Base-by-base conservation (phyloP, 37 sponge, comb jelly and placozoan genomes). In the Beroe ovata region DNA sequence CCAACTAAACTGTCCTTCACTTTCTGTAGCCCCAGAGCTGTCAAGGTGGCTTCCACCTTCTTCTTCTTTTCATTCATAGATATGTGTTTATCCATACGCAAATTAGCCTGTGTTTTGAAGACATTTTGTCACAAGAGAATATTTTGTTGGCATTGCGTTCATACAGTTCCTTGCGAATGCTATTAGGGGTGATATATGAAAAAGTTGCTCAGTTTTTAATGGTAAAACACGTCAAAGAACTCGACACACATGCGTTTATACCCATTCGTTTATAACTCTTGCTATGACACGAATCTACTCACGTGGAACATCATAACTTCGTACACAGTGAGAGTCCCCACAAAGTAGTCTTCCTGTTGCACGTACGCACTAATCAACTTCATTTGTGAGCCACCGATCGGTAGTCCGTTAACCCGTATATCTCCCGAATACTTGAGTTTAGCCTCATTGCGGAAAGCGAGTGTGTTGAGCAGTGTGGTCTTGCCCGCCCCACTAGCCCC, bases 301-400 rank as follows among this genome's bases (percentile, higher is more conserved):
- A 47, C 54, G 25, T 92, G 88, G 35, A 92, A 92, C 25, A 16
- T 35, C 88, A 92, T 36, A 62, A 91, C 91, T 60, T 92, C 92
- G 0, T 29, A 6, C 14, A 92, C 92, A 16, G 90, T 92, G 25
- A 92, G 69, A 25, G 92, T 92, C 3, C 90, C 92, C 0, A 92
- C 29, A 39, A 91, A 91, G 3, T 91, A 60, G 39, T 92, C 92
- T 91, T 92, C 90, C 37, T 92, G 92, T 47, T 92, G 90, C 6
- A 92, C 92, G 60, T 92, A 92, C 8, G 92, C 92, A 69, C 71
- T 69, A 8, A 69, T 36, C 71, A 69, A 38, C 36, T 69, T 69
- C 71, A 69, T 29, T 36, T 69, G 71, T 16, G 36, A 36, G 18
- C 25, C 32, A 8, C 38, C 25, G 36, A 69, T 36, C 14, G 38